Percentiles rank a stretch among this genome's conserved stretches.
Evolutionary conservation across 2,797 vertebrate genomes (phyloP).

Genomic region (Pangasius krempfi): DNA sequence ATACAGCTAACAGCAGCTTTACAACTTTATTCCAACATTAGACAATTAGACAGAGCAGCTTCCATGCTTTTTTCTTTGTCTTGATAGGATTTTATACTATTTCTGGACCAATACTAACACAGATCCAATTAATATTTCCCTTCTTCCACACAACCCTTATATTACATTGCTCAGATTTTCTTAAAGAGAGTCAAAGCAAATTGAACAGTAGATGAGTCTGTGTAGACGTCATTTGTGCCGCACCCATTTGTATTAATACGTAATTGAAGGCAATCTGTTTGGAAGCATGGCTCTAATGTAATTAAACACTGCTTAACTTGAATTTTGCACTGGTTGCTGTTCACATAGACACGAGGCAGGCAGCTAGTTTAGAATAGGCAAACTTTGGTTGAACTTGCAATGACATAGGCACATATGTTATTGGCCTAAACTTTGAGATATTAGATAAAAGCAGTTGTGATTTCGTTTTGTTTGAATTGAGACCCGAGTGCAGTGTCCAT

Average conservation of each 20-base stretch:
- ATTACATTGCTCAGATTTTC: not conserved
- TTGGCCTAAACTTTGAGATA: not conserved
- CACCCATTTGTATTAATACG: not conserved
- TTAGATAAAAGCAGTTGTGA: not conserved
- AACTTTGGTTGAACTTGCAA: not conserved
- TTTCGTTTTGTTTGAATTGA: not conserved
- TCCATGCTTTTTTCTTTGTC: not conserved
- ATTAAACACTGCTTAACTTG: not conserved
- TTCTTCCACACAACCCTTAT: not conserved
- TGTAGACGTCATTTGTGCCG: not conserved
- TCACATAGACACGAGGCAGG: not conserved
- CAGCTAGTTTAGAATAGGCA: not conserved
- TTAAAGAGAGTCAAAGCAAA: not conserved
- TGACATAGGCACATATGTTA: not conserved
- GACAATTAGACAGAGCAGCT: not conserved
- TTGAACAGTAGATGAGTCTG: not conserved
- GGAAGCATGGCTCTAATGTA: not conserved
- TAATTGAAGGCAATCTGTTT: not conserved
- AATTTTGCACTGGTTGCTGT: not conserved
- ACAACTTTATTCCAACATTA: not conserved
- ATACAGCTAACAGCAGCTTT: not conserved
- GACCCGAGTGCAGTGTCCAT: not conserved
- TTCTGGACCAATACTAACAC: not conserved
- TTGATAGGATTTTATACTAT: not conserved
- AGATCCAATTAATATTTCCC: not conserved